A percentile compares a stretch with the other conserved stretches of the same genome.
Conservation (phyloP, 2,113 vertebrate genomes). For the Rhabdomys dilectus region DNA sequence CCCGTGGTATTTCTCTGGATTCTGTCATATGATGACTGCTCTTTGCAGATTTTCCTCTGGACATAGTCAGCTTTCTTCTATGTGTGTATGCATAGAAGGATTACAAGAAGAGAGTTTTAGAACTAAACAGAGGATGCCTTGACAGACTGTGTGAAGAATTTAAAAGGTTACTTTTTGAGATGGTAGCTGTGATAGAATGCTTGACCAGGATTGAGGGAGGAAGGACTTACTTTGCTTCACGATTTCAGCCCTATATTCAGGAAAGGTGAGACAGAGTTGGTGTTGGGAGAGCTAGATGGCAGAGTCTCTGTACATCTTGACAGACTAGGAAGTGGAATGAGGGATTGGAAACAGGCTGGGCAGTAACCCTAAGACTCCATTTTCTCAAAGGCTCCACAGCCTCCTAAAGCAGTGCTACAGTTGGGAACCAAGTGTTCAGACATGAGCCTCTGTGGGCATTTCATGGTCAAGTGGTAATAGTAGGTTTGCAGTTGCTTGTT, state of each 20-base stretch:
- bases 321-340: background rate
- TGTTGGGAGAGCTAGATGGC: background rate
- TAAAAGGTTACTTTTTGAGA: constrained; percentile 37
- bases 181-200: background rate
- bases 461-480: background rate
- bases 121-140: background rate
- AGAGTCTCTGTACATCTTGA: background rate
- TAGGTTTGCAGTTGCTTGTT: constrained; percentile 15
- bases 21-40: background rate
- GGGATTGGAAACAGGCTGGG: background rate
- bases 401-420: background rate
- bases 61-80: background rate
- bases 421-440: background rate
- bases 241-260: background rate
- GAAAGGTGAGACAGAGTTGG: background rate
- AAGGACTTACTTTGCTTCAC: background rate
- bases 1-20: background rate
- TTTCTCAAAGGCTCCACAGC: background rate
- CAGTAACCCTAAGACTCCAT: background rate
- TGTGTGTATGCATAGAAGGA: background rate
- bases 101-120: background rate
- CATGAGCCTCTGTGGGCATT: background rate
- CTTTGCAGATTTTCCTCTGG: background rate
- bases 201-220: background rate
- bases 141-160: background rate